Conservation (phyloP, 2,888 invertebrate genomes). For the Tetragonisca angustula region DNA sequence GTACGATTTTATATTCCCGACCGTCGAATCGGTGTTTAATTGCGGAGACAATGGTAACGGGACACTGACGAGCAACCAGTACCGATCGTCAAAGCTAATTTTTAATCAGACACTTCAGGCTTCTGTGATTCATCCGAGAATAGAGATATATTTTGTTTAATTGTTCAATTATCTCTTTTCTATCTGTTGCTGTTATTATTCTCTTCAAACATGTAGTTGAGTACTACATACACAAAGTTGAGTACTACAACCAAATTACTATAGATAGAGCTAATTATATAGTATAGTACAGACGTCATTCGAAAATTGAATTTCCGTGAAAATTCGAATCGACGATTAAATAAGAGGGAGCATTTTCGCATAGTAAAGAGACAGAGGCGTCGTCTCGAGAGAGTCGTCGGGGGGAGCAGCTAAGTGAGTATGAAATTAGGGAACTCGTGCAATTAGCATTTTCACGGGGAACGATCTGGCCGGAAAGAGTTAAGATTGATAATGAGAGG, state of each 20-base stretch:
- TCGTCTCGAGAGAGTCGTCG: neutral
- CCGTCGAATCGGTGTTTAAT: no score
- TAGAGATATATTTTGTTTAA: neutral
- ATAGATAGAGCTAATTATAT: no score
- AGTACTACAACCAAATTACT: no score
- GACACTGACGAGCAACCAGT: neutral
- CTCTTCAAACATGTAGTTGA: no score
- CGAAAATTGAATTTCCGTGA: neutral
- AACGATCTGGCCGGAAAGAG: slow-evolving; percentile 40
- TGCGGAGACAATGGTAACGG: neutral
- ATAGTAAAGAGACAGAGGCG: neutral
- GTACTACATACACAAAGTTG: no score
- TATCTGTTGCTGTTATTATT: no score
- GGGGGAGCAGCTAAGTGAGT: neutral
- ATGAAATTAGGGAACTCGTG: slow-evolving; percentile 36
- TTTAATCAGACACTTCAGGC: neutral
- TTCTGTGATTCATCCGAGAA: neutral
- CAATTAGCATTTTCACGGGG: slow-evolving; percentile 43
- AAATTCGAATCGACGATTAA: no score
- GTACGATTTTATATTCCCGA: no score
- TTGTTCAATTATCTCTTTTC: no score
- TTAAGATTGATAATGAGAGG: neutral
- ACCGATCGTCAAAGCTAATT: neutral
- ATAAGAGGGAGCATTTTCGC: neutral
- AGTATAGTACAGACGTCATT: neutral